Conservation (phyloP, 2,113 vertebrate species). For the Hippocampus guttulatus region DNA sequence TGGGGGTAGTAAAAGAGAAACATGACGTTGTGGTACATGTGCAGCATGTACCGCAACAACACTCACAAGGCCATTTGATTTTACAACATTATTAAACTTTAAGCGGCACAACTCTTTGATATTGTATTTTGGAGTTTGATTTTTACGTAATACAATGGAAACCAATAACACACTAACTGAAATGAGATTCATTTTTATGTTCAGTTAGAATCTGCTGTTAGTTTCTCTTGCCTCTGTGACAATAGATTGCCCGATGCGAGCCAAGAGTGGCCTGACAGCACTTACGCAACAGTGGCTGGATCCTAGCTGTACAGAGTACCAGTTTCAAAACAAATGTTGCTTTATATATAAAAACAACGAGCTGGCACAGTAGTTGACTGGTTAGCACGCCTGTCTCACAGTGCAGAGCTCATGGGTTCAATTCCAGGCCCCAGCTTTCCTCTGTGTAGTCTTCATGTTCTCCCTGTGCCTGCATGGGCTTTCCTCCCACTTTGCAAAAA, state of each 20-base stretch:
- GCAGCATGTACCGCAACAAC: background rate
- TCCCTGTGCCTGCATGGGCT: too few relatives aligned
- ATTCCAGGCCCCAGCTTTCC: too few relatives aligned
- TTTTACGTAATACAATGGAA: background rate
- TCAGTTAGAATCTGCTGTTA: background rate
- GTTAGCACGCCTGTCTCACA: too few relatives aligned
- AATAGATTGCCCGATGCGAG: slow-evolving; percentile 10
- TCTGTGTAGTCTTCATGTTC: too few relatives aligned
- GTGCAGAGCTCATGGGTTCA: too few relatives aligned
- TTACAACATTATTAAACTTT: slow-evolving; percentile 1
- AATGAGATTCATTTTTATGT: background rate
- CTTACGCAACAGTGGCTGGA: background rate
- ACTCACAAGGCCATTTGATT: background rate
- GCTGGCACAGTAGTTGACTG: too few relatives aligned
- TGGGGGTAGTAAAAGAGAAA: background rate
- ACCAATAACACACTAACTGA: background rate
- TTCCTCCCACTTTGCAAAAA: too few relatives aligned
- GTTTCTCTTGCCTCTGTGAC: background rate
- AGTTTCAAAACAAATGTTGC: background rate
- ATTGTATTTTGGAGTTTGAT: background rate
- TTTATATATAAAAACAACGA: background rate
- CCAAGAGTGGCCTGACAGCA: slow-evolving; percentile 25
- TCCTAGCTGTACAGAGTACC: slow-evolving; percentile 1
- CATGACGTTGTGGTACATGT: background rate
- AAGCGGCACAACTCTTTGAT: background rate